Evolutionary conservation across 2,888 invertebrate species (phyloP), one percentile per base, ranked within the genome.

Genomic region (Noctua janthina): DNA sequence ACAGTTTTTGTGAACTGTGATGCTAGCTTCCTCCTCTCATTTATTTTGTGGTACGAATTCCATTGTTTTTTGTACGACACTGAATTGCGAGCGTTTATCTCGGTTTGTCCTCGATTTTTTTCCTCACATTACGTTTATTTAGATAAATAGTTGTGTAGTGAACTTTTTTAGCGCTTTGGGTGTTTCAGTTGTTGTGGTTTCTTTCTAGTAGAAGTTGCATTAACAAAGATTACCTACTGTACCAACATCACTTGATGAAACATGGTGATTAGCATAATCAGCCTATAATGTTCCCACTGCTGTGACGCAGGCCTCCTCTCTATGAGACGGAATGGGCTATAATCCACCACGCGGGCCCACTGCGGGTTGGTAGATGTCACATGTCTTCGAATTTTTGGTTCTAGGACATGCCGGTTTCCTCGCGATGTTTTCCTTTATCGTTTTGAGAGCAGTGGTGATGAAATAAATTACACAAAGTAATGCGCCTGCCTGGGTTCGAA

Each of bases 31-130:
- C 74, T 78, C 64, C 43, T 70, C 70, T 46, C 75, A 86, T 89
- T 79, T 71, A 66, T 81, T 86, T 77, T 74, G 69, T 72, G 46
- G 72, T 71, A 79, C 72, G 39, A 75, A 76, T 79, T 87, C 84
- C 81, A 84, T 91, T 91, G 88, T 87, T 88, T 91, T 90, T 90
- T 87, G 90, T 89, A 88, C 82, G 81, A 85, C 83, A 66, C 84
- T 82, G 83, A 88, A 87, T 83, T 81, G 81, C 71, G 75, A 64
- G 81, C 81, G 79, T 88, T 87, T 84, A 79, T 85, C 87, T 78
- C 74, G 43, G 74, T 80, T 66, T 78, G 76, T 79, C 64, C 78
- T 79, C 59, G 54, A 54, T 70, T 68, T 81, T 79, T 85, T 79
- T 4, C 46, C 66, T 64, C 81, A 54, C n/a, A 54, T 71, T 46